These are phyloP conservation scores for Streblospio benedicti DNA, from an alignment of 1,140 invertebrate genomes.

Conservation along the genomic window DNA sequence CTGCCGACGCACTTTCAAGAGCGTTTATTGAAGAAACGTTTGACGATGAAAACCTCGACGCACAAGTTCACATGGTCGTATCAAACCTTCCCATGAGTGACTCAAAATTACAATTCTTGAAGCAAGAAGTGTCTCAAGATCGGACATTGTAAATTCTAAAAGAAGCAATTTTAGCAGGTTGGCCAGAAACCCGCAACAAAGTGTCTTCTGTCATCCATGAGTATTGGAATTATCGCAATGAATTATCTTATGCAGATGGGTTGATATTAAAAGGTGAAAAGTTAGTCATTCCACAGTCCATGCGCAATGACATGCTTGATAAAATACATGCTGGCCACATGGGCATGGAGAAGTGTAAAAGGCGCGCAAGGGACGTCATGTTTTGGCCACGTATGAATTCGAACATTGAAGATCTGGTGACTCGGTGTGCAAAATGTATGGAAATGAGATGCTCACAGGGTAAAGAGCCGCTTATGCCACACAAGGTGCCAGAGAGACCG, in stretches of 20 bases:
- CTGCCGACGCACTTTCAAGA: too few species aligned
- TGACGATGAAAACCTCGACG: too few species aligned
- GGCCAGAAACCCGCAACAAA: too few species aligned
- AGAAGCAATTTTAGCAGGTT: too few species aligned
- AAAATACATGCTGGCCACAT: background rate
- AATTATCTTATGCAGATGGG: background rate
- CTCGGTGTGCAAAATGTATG: background rate
- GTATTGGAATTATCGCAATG: constrained; percentile 1
- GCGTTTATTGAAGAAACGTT: too few species aligned
- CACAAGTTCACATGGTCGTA: too few species aligned
- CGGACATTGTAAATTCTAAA: too few species aligned
- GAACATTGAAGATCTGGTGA: background rate
- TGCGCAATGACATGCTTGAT: background rate
- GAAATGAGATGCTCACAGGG: background rate
- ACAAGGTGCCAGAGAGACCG: constrained; percentile 16
- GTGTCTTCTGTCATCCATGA: too few species aligned
- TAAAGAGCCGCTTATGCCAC: background rate
- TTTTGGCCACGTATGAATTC: background rate
- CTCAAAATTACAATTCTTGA: too few species aligned
- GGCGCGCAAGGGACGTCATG: background rate
- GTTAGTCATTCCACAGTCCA: background rate
- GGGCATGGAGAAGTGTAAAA: background rate
- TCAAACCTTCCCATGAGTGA: too few species aligned
- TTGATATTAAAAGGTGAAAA: background rate
- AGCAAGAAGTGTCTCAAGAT: too few species aligned